Conservation (phyloP, 2,113 vertebrate genomes). For the Tragelaphus strepsiceros region DNA sequence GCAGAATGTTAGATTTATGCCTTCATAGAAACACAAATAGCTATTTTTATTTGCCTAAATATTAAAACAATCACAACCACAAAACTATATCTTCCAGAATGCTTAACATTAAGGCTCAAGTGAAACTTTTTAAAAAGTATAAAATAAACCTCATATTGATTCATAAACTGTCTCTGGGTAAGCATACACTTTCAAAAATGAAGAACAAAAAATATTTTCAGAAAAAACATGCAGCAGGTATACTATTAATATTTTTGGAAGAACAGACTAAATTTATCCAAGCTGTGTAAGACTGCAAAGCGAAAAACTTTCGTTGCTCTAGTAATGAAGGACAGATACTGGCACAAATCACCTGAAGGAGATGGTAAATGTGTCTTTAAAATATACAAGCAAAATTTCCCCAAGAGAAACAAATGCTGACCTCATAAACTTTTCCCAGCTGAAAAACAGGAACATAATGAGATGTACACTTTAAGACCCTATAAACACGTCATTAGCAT, state of each 20-base stretch:
- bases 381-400: constrained; percentile 22
- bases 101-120: not conserved
- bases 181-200: constrained; percentile 33
- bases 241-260: constrained; percentile 39
- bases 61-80: not conserved
- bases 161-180: constrained; percentile 27
- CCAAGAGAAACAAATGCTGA: constrained; percentile 47
- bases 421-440: constrained; percentile 50
- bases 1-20: not conserved
- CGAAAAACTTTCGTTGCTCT: constrained; percentile 16
- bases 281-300: not conserved
- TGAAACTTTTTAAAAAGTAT: not conserved
- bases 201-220: constrained; percentile 70
- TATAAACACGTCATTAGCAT: constrained; percentile 34
- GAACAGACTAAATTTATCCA: not conserved
- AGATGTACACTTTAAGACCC: constrained; percentile 18
- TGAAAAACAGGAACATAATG: constrained; percentile 50
- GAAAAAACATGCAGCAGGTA: constrained; percentile 49
- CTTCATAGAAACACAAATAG: constrained; percentile 18
- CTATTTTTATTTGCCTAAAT: not conserved
- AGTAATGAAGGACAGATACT: constrained; percentile 36
- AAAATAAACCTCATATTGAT: constrained; percentile 21
- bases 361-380: constrained; percentile 42
- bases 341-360: not conserved
- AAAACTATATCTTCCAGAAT: not conserved